A percentile compares a stretch with the other conserved stretches of the same genome.
Conservation (phyloP, 2,797 vertebrate species). For the Podarcis lilfordi region DNA sequence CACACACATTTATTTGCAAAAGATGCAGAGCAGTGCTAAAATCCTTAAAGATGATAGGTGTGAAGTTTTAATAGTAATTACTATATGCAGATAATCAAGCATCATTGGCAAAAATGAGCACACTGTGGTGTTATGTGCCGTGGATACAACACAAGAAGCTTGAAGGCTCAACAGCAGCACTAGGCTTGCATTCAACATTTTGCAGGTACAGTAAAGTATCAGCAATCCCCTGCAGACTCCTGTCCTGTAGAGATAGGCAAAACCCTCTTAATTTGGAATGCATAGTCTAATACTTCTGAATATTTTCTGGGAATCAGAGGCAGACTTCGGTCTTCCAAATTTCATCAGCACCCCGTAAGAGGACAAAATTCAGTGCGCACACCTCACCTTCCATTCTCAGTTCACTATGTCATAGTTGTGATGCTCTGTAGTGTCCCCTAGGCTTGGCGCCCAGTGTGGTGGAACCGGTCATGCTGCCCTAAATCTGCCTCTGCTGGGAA, state of each 20-base stretch:
- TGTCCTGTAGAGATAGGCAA: neutral
- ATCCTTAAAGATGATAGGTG: neutral
- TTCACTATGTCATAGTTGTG: no score
- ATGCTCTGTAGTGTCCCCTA: no score
- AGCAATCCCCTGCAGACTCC: no score
- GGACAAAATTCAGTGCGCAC: no score
- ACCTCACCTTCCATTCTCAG: no score
- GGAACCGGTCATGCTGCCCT: no score
- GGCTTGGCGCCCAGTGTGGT: no score
- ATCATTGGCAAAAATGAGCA: fast-evolving
- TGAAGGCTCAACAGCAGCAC: neutral
- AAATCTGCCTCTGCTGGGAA: no score
- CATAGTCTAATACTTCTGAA: neutral
- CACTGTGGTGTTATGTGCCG: neutral
- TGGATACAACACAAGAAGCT: neutral
- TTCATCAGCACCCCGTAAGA: no score
- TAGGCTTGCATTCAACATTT: neutral
- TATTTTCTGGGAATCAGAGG: no score
- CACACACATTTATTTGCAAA: conserved; percentile 10
- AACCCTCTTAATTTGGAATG: neutral
- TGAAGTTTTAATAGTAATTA: neutral
- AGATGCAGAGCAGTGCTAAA: neutral
- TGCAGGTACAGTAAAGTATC: neutral
- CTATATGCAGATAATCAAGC: neutral
- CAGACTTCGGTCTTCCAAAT: no score